phyloP scores from a whole-genome alignment of 2,113 vertebrate genomes.

The Caracal caracal region DNA sequence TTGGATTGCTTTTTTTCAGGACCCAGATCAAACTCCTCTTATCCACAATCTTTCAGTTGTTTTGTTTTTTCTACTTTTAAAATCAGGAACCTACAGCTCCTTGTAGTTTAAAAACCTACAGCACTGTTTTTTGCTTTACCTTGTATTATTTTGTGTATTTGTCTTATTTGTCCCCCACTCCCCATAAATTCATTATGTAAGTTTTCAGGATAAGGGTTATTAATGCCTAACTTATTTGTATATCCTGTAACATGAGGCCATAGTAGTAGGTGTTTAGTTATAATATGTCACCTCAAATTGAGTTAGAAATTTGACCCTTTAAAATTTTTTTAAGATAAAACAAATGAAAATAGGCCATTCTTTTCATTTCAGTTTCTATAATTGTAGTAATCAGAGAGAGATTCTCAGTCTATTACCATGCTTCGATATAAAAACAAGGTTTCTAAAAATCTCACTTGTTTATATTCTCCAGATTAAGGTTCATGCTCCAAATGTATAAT shows the following conservation, averaged over 20 bases:
- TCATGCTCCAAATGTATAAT: not conserved
- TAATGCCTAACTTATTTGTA: not conserved
- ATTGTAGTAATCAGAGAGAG: not conserved
- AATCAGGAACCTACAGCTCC: not conserved
- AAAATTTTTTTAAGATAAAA: not conserved
- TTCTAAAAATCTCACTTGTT: not conserved
- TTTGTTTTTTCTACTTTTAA: not conserved
- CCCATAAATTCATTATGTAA: not conserved
- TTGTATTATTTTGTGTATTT: slow-evolving; percentile 5
- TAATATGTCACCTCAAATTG: not conserved
- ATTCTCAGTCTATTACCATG: not conserved
- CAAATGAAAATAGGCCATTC: not conserved
- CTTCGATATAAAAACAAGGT: slow-evolving; percentile 14
- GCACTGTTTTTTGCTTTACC: not conserved
- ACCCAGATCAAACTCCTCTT: not conserved
- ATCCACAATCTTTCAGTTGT: not conserved
- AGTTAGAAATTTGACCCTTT: not conserved
- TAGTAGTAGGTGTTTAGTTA: not conserved
- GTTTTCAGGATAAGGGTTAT: slow-evolving; percentile 5
- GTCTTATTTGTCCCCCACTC: not conserved
- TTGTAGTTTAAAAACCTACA: not conserved
- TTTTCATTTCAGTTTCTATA: not conserved
- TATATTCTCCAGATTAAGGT: not conserved
- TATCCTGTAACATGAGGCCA: not conserved
- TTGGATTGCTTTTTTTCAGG: not conserved